These are phyloP conservation scores for Andrena marginata DNA, from an alignment of 2,888 invertebrate species.

Conservation along the genomic window DNA sequence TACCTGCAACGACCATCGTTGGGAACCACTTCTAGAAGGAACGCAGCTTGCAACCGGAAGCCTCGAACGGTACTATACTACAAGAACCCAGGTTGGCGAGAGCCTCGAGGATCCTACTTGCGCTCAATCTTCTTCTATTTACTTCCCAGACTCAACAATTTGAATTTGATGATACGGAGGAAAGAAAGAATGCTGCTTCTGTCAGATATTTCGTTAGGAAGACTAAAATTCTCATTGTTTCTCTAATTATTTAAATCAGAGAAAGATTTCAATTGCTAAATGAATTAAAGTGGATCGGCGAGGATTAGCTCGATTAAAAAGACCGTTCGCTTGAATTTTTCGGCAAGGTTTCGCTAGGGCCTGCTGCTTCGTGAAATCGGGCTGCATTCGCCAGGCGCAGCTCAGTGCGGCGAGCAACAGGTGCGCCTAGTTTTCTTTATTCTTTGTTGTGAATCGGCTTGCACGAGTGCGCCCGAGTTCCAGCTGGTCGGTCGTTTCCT, in stretches of 20 bases:
- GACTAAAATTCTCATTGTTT: not conserved
- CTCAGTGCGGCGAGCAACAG: constrained; percentile 62
- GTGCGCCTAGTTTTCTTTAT: constrained; percentile 67
- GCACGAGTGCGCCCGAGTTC: constrained; percentile 68
- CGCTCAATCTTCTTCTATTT: not conserved
- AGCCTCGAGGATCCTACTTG: not conserved
- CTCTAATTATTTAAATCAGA: too few species aligned
- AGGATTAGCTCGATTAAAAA: not conserved
- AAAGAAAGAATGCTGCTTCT: not conserved
- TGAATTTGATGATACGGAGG: not conserved
- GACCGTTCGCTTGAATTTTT: not conserved
- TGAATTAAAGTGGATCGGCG: not conserved
- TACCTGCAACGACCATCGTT: not conserved
- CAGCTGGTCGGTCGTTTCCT: constrained; percentile 71
- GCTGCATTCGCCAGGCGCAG: constrained; percentile 7
- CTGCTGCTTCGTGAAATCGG: constrained; percentile 50
- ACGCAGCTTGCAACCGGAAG: constrained; percentile 10
- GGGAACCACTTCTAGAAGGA: constrained; percentile 1
- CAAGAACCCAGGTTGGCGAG: constrained; percentile 3
- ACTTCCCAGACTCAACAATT: not conserved
- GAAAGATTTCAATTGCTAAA: too few species aligned
- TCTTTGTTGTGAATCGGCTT: constrained; percentile 68
- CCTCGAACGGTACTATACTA: constrained; percentile 3
- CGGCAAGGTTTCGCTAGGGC: not conserved
- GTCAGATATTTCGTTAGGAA: not conserved